Base-by-base conservation (phyloP, 2,888 invertebrate species). In the Ceriagrion tenellum region DNA sequence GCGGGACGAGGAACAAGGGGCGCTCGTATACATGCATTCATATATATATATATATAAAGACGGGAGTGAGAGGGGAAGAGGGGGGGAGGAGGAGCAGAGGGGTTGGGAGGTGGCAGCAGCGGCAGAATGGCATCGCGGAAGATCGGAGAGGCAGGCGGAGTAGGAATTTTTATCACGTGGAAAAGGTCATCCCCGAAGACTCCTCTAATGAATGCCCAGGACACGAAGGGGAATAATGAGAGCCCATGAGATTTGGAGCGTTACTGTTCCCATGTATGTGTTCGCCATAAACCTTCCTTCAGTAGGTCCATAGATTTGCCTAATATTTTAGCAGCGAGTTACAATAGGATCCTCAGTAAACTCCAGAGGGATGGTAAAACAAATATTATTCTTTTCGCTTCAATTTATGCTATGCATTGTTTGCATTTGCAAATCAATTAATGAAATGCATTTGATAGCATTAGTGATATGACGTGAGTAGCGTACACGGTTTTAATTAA, bases 1-100 rank as follows among this genome's bases (percentile, higher is more conserved):
- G 81, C 81, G 35, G 81, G 35, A 30, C 81, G 81, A 35, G 81
- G 81, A 81, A 81, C 81, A 35, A 81, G 81, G 81, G 81, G 30
- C 81, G 59, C 59, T 2, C 59, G 59, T 59, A 20, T 59, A 59
- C 59, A 59, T 20, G 59, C 59, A 20, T 16, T 16, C n/a, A 69
- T 69, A n/a, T 69, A 69, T 16, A 35, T 69, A 69, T 69, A n/a
- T 69, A 69, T 69, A 69, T 69, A 69, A 35, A 81, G 81, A 35
- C 81, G 81, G 30, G 35, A 81, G 81, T 81, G 35, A 35, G 81
- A n/a, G 30, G 81, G 81, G 30, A n/a, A 35, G 81, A 81, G 81
- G 81, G 30, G 81, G 81, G 81, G 16, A 35, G 16, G 35, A n/a
- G 81, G 16, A 16, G 35, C 3, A 18, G 35, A 81, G 35, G 35